These are phyloP conservation scores for Chymomyza fuscimana DNA, from an alignment of 2,888 invertebrate genomes.

Conservation along the genomic window DNA sequence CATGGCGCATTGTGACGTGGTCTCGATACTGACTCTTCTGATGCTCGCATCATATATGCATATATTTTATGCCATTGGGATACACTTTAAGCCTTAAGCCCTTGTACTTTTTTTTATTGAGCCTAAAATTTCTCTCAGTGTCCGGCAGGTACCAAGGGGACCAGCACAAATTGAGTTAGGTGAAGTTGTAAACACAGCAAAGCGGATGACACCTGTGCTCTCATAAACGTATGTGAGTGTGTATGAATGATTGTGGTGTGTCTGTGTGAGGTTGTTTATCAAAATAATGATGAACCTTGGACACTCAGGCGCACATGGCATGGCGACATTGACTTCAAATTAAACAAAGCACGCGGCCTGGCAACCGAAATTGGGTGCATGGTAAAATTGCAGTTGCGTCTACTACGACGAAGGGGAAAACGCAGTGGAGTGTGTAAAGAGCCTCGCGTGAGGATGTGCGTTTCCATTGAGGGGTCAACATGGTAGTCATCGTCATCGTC, in stretches of 20 bases:
- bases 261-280: conserved; percentile 47
- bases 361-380: conserved; percentile 23
- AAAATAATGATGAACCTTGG: conserved; percentile 55
- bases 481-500: background rate
- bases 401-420: conserved; percentile 17
- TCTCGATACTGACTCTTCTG: too few species aligned
- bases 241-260: background rate
- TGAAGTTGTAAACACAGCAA: conserved; percentile 29
- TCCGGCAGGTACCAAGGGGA: conserved; percentile 5
- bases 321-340: conserved; percentile 34
- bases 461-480: background rate
- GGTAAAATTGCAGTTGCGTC: background rate
- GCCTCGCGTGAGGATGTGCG: conserved; percentile 51
- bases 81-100: too few species aligned
- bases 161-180: conserved; percentile 5
- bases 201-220: conserved; percentile 71
- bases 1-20: too few species aligned
- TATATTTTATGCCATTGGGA: too few species aligned
- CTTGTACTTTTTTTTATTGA: too few species aligned
- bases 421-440: conserved; percentile 69
- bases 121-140: background rate
- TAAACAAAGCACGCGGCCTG: conserved; percentile 29
- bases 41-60: too few species aligned
- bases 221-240: conserved; percentile 1
- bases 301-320: conserved; percentile 9